phyloP scores from a whole-genome alignment of 2,113 vertebrate genomes.

The Elaphurus davidianus region DNA sequence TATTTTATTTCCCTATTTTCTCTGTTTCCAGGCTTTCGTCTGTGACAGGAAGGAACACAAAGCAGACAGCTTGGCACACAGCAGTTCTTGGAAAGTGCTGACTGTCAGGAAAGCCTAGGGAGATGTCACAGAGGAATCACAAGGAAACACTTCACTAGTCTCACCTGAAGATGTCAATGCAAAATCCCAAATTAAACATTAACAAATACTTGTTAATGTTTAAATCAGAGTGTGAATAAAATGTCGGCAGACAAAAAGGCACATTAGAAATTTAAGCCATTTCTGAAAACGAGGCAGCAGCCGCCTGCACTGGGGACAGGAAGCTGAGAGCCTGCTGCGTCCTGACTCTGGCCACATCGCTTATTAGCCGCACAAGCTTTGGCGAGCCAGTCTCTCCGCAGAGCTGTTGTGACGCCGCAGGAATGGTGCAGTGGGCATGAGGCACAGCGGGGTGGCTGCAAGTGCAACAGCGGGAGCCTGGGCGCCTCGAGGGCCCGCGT shows the following conservation, averaged over 20 bases:
- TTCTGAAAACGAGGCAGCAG: background rate
- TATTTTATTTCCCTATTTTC: too few relatives aligned
- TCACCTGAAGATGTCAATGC: background rate
- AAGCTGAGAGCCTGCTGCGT: background rate
- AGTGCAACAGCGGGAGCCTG: background rate
- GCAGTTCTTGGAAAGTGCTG: fast-evolving
- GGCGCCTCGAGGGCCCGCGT: fast-evolving
- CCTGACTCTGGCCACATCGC: background rate
- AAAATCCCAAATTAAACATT: background rate
- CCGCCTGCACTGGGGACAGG: fast-evolving
- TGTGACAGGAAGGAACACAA: background rate
- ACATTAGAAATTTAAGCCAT: too few relatives aligned
- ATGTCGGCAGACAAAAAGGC: background rate
- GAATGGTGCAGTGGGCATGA: background rate
- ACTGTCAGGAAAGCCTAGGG: background rate
- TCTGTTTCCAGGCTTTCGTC: too few relatives aligned
- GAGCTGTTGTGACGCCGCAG: background rate
- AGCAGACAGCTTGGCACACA: background rate
- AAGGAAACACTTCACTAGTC: background rate
- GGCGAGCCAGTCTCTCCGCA: background rate
- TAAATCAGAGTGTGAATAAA: background rate
- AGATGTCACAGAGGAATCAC: background rate
- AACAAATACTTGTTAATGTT: background rate
- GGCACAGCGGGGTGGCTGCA: background rate
- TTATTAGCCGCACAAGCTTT: fast-evolving